Evolutionary conservation across 2,888 invertebrate species (phyloP), one percentile per base, ranked within the genome.

Genomic region (Eilema sororculum): DNA sequence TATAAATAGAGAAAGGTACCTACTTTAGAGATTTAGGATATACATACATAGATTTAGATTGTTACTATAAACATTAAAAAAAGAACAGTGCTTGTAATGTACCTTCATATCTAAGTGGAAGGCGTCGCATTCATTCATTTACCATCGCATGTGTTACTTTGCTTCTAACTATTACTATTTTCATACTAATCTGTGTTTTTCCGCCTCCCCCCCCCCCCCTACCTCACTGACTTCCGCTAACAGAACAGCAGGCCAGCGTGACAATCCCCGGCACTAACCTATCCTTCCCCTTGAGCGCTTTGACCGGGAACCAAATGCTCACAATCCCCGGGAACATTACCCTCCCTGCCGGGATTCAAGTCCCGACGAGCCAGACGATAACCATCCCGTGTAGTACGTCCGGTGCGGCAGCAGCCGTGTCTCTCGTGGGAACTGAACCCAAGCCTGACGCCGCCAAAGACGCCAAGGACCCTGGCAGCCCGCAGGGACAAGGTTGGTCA

Each of bases 211-310:
- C 86, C 83, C 10, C 33, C 2, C 33, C 84, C n/a, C n/a, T n/a
- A n/a, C n/a, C 75, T 84, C 79, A 71, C 65, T 67, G 67, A 57
- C 60, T 57, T 41, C 83, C 85, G 86, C 89, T 90, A 89, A 90
- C 94, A 95, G 95, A 95, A 84, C 95, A 95, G 84, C 94, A 93
- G 88, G 94, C 96, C 78, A 93, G 96, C 75, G 91, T 96, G 82
- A 95, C 96, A 67, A 96, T 96, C 82, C 96, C 96, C 71, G 96
- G 96, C 87, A 96, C 96, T 84, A 96, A 96, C 91, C 93, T 96
- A 81, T 93, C 96, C 86, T 96, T 96, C 81, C 96, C 96, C 68
- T 83, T 95, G 85, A 92, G 91, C 87, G 94, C 95, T 79, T 86
- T 95, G 86, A 88, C 92, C 81, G 91, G 91, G 75, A 90, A 89